Evolutionary conservation across 64 coral and sea anemone species (phyloP), one percentile per base, ranked within the genome.

Genomic region (Stylophora pistillata): DNA sequence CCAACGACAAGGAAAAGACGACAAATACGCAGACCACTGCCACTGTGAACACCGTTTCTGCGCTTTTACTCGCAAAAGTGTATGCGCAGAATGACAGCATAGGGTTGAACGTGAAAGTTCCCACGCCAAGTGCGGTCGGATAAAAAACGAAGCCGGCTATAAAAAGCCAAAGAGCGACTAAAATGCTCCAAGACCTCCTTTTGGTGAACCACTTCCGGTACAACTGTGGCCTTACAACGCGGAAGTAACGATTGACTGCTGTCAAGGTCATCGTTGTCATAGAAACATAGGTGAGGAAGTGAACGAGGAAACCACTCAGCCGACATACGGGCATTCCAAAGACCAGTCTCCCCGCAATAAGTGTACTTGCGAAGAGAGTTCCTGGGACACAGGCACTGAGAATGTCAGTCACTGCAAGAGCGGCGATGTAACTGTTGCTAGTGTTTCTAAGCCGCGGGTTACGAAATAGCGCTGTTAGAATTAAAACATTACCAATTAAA

Each of bases 221-320:
- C 20, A 53, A 9, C 4, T 69, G n/a, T 0, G 80, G 80, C 80
- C 69, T 84, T 23, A 84, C 80, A 69, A 84, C 80, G 23, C 80
- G 59, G 25, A 84, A 66, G 61, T 84, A 84, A 32, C 80, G 64
- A 32, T 84, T 84, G 7, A 84, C 61, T 2, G 80, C 80, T 20
- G 80, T 84, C 33, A 84, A 69, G 14, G 80, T 84, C 80, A 84
- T 84, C 34, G 80, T 84, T 25, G 62, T 53, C 80, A 84, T 84
- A 12, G 80, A 84, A 63, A 84, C 33, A n/a, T 84, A 84, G 14
- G 80, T 62, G 10, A 84, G 80, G 21, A 84, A 84, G 30, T 84
- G 80, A 4, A 84, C 80, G 20, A 84, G 11, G 80, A 84, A 84
- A 20, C 80, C 80, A 34, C 80, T 84, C 13, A 84, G 21, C 2